These are phyloP conservation scores for Anabas testudineus DNA, from an alignment of 2,797 vertebrate genomes.

Conservation along the genomic window DNA sequence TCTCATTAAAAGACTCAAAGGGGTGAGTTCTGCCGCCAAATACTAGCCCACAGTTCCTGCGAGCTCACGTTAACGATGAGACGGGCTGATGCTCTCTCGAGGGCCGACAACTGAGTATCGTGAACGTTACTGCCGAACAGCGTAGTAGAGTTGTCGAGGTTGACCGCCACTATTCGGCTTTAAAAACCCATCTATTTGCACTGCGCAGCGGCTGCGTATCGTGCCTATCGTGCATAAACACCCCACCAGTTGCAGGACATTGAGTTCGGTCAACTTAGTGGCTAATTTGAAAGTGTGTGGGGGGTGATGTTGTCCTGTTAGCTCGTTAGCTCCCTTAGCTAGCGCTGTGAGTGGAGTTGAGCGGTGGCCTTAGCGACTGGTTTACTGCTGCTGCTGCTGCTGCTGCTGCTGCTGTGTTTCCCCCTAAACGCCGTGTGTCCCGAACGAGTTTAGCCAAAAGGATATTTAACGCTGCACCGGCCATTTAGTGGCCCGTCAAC, in stretches of 20 bases:
- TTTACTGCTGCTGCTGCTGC: slow-evolving; percentile 36
- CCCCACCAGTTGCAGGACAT: not conserved
- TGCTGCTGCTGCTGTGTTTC: slow-evolving; percentile 58
- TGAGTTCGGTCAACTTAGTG: slow-evolving; percentile 61
- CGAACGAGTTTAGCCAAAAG: not conserved
- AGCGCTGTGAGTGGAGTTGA: slow-evolving; percentile 70
- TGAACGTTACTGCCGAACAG: slow-evolving; percentile 48
- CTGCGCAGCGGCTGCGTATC: not conserved
- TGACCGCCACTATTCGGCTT: slow-evolving; percentile 4
- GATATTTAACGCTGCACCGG: slow-evolving; percentile 6
- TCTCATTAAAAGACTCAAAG: slow-evolving; percentile 93
- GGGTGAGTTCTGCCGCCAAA: slow-evolving; percentile 83
- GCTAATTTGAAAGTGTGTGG: slow-evolving; percentile 57
- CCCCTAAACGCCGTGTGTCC: slow-evolving; percentile 30
- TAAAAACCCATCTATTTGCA: not conserved
- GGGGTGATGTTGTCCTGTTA: slow-evolving; percentile 74
- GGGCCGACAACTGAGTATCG: slow-evolving; percentile 75
- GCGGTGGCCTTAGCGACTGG: slow-evolving; percentile 66
- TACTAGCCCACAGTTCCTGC: slow-evolving; percentile 14
- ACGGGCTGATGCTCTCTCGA: slow-evolving; percentile 76
- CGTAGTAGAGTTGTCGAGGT: slow-evolving; percentile 52
- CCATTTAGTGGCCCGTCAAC: not conserved
- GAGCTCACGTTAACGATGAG: slow-evolving; percentile 57
- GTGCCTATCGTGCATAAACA: not conserved
- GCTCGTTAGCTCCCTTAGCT: slow-evolving; percentile 73